These are phyloP conservation scores for Saguinus midas DNA, from an alignment of 2,113 vertebrate species.

Conservation along the genomic window DNA sequence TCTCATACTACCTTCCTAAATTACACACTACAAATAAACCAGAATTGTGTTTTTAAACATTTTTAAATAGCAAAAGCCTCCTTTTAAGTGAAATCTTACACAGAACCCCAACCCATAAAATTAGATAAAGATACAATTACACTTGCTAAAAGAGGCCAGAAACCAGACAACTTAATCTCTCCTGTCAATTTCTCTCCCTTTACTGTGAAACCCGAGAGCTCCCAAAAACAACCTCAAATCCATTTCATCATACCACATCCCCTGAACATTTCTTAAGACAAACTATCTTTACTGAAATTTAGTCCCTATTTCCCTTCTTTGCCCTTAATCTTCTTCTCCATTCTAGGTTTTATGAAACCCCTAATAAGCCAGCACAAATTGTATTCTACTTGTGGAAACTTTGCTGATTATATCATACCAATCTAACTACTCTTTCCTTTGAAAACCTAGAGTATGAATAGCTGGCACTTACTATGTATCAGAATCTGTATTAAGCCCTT, in stretches of 20 bases:
- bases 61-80: slow-evolving; percentile 3
- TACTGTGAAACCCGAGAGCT: not conserved
- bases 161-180: not conserved
- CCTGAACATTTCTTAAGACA: not conserved
- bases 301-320: not conserved
- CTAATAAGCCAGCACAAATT: not conserved
- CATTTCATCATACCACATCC: not conserved
- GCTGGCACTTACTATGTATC: not conserved
- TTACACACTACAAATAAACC: not conserved
- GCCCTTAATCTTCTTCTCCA: not conserved
- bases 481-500: not conserved
- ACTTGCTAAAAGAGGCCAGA: not conserved
- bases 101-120: not conserved
- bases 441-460: not conserved
- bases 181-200: not conserved
- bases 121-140: not conserved
- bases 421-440: not conserved
- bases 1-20: not conserved
- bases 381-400: not conserved
- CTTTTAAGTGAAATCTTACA: not conserved
- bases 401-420: not conserved
- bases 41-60: not conserved
- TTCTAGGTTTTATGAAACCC: not conserved
- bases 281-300: not conserved
- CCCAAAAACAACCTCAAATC: not conserved